A percentile compares a stretch with the other conserved stretches of the same genome.
Evolutionary conservation across 2,113 vertebrate species (phyloP).

Genomic region (Ptilorrhoa leucosticta): DNA sequence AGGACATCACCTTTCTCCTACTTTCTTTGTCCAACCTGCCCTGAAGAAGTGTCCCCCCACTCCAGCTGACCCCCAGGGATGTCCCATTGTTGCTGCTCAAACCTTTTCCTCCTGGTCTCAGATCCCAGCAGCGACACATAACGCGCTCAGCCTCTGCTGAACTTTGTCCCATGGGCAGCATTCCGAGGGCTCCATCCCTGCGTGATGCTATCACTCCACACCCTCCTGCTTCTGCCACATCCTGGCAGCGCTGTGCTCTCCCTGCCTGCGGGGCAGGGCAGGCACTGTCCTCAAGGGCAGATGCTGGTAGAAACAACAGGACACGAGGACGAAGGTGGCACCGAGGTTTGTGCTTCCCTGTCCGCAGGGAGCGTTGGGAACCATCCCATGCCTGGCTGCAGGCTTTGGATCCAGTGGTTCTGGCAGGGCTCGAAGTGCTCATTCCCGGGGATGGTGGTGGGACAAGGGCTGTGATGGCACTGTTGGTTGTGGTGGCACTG

Average conservation of each 20-base stretch:
- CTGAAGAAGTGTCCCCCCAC: neutral
- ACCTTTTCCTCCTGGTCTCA: neutral
- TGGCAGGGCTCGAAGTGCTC: neutral
- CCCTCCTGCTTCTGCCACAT: neutral
- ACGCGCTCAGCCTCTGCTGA: neutral
- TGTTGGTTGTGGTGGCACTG: fast-evolving
- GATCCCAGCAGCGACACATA: fast-evolving
- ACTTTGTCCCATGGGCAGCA: neutral
- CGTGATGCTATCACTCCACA: neutral
- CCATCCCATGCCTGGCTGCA: fast-evolving
- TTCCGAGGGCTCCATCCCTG: neutral
- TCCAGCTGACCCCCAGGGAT: neutral
- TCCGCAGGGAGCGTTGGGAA: neutral
- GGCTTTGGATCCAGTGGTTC: neutral
- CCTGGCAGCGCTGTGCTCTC: neutral
- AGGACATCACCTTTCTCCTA: neutral
- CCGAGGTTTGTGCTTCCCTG: neutral
- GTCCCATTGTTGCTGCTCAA: neutral
- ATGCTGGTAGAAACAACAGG: neutral
- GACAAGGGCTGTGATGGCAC: neutral
- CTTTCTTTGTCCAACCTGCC: neutral
- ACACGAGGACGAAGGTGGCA: neutral
- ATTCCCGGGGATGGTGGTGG: fast-evolving
- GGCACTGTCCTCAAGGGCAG: neutral
- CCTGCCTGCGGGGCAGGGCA: neutral